A percentile compares a stretch with the other conserved stretches of the same genome.
Conservation (phyloP, 1,140 invertebrate species). For the Anthonomus grandis region DNA sequence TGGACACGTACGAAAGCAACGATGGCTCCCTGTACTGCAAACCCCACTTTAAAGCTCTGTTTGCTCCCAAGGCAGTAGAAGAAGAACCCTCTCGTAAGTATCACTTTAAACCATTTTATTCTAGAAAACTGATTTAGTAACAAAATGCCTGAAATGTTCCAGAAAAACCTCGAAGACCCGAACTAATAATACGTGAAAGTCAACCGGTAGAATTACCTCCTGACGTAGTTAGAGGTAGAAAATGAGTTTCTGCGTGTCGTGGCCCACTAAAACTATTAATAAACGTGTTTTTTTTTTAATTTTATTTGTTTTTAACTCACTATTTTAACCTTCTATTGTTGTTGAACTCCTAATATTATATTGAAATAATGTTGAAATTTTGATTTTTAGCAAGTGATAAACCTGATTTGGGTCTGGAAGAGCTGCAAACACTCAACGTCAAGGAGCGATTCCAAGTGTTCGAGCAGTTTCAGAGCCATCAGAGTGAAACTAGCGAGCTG, state of each 20-base stretch:
- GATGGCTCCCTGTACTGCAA: conserved; percentile 87
- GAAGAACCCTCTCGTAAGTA: conserved; percentile 65
- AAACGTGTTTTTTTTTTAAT: neutral
- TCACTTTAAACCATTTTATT: too few species aligned
- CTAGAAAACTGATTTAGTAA: too few species aligned
- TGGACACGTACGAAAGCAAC: conserved; percentile 87
- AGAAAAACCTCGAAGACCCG: conserved; percentile 66
- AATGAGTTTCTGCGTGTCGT: neutral
- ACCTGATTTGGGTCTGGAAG: conserved; percentile 82
- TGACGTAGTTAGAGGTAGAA: conserved; percentile 83
- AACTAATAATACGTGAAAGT: conserved; percentile 90
- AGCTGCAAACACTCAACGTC: conserved; percentile 76
- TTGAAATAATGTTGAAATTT: too few species aligned
- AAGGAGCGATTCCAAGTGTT: conserved; percentile 85
- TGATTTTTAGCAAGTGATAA: conserved; percentile 72
- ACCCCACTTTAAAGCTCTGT: conserved; percentile 88
- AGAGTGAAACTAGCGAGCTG: conserved; percentile 50
- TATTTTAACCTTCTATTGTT: too few species aligned
- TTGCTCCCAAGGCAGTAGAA: conserved; percentile 86
- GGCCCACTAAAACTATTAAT: neutral
- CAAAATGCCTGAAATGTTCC: neutral
- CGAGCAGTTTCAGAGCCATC: conserved; percentile 57
- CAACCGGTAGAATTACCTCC: conserved; percentile 83
- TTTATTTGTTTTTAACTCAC: neutral
- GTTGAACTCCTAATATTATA: too few species aligned